Percentiles rank a stretch among this genome's conserved stretches.
Conservation (phyloP, 2,113 vertebrate species). For the Grallaria varia region DNA sequence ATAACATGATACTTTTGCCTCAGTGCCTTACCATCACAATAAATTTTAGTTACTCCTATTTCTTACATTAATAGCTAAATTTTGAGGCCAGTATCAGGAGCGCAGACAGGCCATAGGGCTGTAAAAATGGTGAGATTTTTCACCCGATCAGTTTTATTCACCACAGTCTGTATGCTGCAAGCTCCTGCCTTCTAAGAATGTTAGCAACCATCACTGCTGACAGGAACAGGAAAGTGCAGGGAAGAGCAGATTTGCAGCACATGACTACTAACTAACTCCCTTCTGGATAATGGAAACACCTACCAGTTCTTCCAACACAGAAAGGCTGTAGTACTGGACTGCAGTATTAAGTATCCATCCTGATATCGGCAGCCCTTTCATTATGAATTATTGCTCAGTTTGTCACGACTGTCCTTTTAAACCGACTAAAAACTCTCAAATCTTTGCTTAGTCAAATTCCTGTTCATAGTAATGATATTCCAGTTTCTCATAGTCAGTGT, state of each 20-base stretch:
- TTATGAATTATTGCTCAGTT: neutral
- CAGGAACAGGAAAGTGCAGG: neutral
- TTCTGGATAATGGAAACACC: neutral
- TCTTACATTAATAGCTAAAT: neutral
- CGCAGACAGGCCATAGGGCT: neutral
- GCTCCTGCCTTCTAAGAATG: neutral
- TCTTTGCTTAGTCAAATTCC: neutral
- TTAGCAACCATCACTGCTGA: neutral
- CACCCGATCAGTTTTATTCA: rapidly evolving
- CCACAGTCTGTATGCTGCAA: rapidly evolving
- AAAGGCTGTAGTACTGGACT: neutral
- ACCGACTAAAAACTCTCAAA: neutral
- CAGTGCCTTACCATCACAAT: no score
- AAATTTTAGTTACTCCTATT: neutral
- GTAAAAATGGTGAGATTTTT: rapidly evolving
- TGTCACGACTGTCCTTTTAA: neutral
- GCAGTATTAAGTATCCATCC: neutral
- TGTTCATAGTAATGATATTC: neutral
- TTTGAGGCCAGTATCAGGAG: neutral
- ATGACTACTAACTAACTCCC: neutral
- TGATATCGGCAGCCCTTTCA: neutral
- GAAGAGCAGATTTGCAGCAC: neutral
- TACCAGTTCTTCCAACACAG: rapidly evolving
- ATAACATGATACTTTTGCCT: neutral
- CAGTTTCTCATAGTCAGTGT: neutral